Percentiles rank a stretch among this genome's conserved stretches.
Evolutionary conservation across 1,140 invertebrate species (phyloP).

Genomic region (Habropoda laboriosa): DNA sequence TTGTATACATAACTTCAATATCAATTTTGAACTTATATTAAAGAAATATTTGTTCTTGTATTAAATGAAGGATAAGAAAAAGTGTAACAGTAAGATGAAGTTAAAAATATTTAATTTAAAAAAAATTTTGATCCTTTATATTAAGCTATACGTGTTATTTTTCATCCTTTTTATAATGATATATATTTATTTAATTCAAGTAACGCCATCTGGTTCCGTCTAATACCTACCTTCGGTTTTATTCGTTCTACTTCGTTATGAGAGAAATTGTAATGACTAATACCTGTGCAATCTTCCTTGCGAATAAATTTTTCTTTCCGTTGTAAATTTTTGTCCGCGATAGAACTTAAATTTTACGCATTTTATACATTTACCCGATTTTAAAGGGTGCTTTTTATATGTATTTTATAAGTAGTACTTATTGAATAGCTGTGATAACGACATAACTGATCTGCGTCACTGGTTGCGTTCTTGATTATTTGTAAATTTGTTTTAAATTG

Average conservation of each 20-base stretch:
- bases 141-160: neutral
- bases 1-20: neutral
- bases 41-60: neutral
- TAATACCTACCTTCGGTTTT: constrained; percentile 41
- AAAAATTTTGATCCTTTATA: neutral
- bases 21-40: neutral
- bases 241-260: constrained; percentile 47
- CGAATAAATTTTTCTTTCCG: constrained; percentile 34
- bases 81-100: neutral
- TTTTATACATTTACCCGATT: constrained; percentile 39
- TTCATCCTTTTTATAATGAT: neutral
- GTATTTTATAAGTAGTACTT: constrained; percentile 64
- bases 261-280: constrained; percentile 59
- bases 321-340: constrained; percentile 40
- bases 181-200: constrained; percentile 2
- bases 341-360: neutral
- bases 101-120: neutral
- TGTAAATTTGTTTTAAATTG: constrained; percentile 53
- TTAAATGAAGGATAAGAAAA: neutral
- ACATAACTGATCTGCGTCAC: constrained; percentile 51
- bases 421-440: constrained; percentile 67
- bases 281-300: constrained; percentile 49
- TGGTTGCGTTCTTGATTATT: constrained; percentile 54
- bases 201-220: constrained; percentile 36
- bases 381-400: constrained; percentile 44